Base-by-base conservation (phyloP, 1,140 invertebrate genomes). In the Drosophila hydei region DNA sequence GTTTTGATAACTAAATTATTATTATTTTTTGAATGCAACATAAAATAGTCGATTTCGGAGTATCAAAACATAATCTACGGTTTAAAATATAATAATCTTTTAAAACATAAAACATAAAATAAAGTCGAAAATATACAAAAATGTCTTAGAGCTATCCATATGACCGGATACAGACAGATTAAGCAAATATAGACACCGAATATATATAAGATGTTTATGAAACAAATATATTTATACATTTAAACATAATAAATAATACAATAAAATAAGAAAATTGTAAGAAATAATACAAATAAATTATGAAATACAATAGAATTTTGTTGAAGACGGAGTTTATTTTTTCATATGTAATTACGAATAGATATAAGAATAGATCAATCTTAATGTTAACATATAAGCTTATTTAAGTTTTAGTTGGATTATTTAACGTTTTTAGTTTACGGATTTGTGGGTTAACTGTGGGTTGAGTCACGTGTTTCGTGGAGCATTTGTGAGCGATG, bases 311-410 rank as follows among this genome's bases (percentile, higher is more conserved):
- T 7, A 7, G 4, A 40, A 16, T 16, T 2, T 9, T 36, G 11
- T 36, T n/a, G 11, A 36, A 36, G 4, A 36, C 9, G 11, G 8
- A 48, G 14, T 59, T 65, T 25, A n/a, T 12, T 55, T 67, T 23
- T 33, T 33, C n/a, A n/a, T n/a, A n/a, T n/a, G n/a, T n/a, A n/a
- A n/a, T n/a, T n/a, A n/a, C n/a, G n/a, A n/a, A n/a, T n/a, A n/a
- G n/a, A n/a, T n/a, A n/a, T n/a, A n/a, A n/a, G n/a, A n/a, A n/a
- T n/a, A n/a, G n/a, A n/a, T n/a, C n/a, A n/a, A n/a, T n/a, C n/a
- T n/a, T n/a, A n/a, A n/a, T n/a, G n/a, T n/a, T n/a, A n/a, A n/a
- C n/a, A n/a, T n/a, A n/a, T n/a, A n/a, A n/a, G n/a, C n/a, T n/a
- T n/a, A n/a, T n/a, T n/a, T n/a, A n/a, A n/a, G n/a, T 27, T 27